A percentile compares a stretch with the other conserved stretches of the same genome.
Conservation (phyloP, 1,140 invertebrate genomes). For the Gryon sp. region DNA sequence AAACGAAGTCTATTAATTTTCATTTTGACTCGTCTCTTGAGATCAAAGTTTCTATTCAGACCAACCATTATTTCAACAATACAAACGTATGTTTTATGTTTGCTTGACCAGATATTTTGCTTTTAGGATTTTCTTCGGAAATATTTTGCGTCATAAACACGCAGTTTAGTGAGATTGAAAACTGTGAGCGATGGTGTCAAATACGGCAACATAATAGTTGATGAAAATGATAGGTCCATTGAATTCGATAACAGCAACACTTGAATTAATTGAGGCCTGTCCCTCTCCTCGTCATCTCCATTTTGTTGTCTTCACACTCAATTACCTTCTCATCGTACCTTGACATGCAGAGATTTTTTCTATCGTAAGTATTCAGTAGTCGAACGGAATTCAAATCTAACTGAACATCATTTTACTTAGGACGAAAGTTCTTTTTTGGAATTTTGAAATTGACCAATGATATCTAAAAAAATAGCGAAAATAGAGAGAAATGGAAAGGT, state of each 20-base stretch:
- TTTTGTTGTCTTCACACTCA: conserved; percentile 50
- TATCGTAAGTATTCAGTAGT: conserved; percentile 59
- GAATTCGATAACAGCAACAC: conserved; percentile 47
- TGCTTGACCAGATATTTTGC: conserved; percentile 52
- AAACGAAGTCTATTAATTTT: conserved; percentile 2
- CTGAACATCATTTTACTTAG: conserved; percentile 60
- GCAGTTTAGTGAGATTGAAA: conserved; percentile 7
- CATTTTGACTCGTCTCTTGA: conserved; percentile 5
- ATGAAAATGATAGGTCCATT: conserved; percentile 40
- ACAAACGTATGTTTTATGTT: conserved; percentile 33
- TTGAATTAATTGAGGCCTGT: conserved; percentile 59
- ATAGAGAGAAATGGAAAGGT: too few species aligned
- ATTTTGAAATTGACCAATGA: conserved; percentile 61
- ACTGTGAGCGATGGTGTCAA: conserved; percentile 9
- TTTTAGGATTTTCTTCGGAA: conserved; percentile 27
- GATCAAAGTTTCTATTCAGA: conserved; percentile 24
- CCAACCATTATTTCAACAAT: conserved; percentile 21
- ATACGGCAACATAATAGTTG: not conserved
- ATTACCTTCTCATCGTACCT: conserved; percentile 39
- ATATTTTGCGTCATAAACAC: conserved; percentile 23
- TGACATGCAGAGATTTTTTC: too few species aligned
- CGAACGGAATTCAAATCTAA: conserved; percentile 61
- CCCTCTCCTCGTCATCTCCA: too few species aligned
- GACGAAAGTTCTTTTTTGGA: conserved; percentile 64
- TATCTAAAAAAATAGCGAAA: too few species aligned